A percentile compares a stretch with the other conserved stretches of the same genome.
phyloP scores from a whole-genome alignment of 1,140 invertebrate species.

The Diorhabda sublineata region DNA sequence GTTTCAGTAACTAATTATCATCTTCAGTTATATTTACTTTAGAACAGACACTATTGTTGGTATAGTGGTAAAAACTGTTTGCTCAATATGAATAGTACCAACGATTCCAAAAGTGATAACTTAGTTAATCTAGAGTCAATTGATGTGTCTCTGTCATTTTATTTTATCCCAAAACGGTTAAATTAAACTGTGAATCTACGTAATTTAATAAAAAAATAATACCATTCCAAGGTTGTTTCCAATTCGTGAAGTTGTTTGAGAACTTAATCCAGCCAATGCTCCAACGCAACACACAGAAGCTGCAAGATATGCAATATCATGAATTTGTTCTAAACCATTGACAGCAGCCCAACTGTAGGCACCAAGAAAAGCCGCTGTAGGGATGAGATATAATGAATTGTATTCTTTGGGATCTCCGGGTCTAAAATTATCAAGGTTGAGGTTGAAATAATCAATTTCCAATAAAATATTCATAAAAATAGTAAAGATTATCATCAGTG shows the following conservation, averaged over 20 bases:
- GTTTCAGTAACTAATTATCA: too few species aligned
- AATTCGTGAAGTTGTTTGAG: slow-evolving; percentile 72
- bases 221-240: slow-evolving; percentile 84
- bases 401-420: slow-evolving; percentile 81
- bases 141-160: too few species aligned
- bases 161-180: too few species aligned
- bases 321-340: slow-evolving; percentile 71
- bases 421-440: slow-evolving; percentile 40
- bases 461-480: too few species aligned
- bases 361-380: slow-evolving; percentile 68
- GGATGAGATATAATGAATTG: slow-evolving; percentile 77
- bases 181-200: too few species aligned
- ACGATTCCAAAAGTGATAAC: too few species aligned
- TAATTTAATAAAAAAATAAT: slow-evolving; percentile 27
- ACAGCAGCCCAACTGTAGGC: slow-evolving; percentile 66
- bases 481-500: neutral
- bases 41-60: too few species aligned
- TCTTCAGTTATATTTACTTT: too few species aligned
- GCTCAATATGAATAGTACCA: too few species aligned
- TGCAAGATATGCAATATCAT: slow-evolving; percentile 82
- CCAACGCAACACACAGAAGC: slow-evolving; percentile 85
- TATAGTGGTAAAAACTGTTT: too few species aligned
- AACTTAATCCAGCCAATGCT: slow-evolving; percentile 77
- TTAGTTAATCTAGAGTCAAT: too few species aligned
- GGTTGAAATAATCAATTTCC: too few species aligned